Evolutionary conservation across 1,140 invertebrate genomes (phyloP).

Genomic region (Prorops nasuta): DNA sequence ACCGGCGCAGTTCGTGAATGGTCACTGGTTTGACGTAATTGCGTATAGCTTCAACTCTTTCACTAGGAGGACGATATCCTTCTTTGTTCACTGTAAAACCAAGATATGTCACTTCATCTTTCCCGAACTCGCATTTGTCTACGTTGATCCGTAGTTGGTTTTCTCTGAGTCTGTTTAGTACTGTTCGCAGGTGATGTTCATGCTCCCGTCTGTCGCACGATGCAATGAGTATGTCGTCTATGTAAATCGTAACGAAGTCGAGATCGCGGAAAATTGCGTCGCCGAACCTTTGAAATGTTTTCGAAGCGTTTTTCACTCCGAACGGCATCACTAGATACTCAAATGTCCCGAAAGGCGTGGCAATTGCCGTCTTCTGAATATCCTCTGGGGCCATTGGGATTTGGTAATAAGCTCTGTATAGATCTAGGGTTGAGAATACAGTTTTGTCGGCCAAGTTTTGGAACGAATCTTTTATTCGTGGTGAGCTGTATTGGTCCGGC

Average conservation of each 20-base stretch:
- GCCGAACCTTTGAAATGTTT: neutral
- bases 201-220: neutral
- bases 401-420: neutral
- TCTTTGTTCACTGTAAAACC: neutral
- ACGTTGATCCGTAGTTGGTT: neutral
- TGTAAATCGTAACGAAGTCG: neutral
- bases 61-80: constrained; percentile 12
- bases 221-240: neutral
- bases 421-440: neutral
- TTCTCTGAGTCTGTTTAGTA: neutral
- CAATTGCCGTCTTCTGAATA: constrained; percentile 1
- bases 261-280: neutral
- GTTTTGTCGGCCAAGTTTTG: neutral
- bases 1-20: constrained; percentile 27
- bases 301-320: neutral
- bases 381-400: neutral
- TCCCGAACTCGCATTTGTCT: neutral
- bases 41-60: constrained; percentile 22
- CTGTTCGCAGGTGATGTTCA: neutral
- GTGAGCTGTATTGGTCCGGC: neutral
- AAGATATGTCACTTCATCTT: neutral
- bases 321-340: neutral
- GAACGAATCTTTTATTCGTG: neutral
- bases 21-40: constrained; percentile 25
- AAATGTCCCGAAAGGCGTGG: neutral